Conservation (phyloP, 2,888 invertebrate species). For the Heteromurus nitidus region DNA sequence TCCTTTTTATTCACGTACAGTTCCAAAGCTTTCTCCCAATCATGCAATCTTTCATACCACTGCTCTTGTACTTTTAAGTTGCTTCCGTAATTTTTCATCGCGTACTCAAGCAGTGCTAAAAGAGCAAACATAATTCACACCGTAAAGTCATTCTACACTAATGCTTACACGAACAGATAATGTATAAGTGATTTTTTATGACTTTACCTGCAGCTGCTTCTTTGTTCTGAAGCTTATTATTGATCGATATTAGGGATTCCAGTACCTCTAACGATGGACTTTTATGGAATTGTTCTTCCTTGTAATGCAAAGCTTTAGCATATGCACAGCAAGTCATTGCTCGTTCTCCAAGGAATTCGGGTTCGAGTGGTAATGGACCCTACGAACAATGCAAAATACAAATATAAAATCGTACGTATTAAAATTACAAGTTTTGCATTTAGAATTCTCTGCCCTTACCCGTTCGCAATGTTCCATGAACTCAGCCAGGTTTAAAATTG, state of each 20-base stretch:
- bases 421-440: background rate
- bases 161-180: background rate
- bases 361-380: slow-evolving; percentile 92
- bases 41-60: slow-evolving; percentile 99
- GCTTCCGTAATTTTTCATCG: slow-evolving; percentile 86
- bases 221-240: slow-evolving; percentile 98
- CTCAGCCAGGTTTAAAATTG: slow-evolving; percentile 96
- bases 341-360: slow-evolving; percentile 89
- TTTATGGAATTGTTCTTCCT: slow-evolving; percentile 94
- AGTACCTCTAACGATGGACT: slow-evolving; percentile 90
- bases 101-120: slow-evolving; percentile 85
- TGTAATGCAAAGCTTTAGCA: slow-evolving; percentile 90
- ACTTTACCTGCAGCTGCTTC: slow-evolving; percentile 95
- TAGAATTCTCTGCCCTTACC: slow-evolving; percentile 72
- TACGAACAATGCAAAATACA: slow-evolving; percentile 75
- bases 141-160: background rate
- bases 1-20: slow-evolving; percentile 88
- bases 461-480: slow-evolving; percentile 99
- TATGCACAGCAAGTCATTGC: slow-evolving; percentile 95
- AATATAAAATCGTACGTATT: background rate
- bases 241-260: slow-evolving; percentile 95
- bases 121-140: background rate
- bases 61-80: slow-evolving; percentile 84
- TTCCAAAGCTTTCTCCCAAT: slow-evolving; percentile 96
- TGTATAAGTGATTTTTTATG: background rate